phyloP scores from a whole-genome alignment of 1,140 invertebrate genomes.

The Diorhabda sublineata region DNA sequence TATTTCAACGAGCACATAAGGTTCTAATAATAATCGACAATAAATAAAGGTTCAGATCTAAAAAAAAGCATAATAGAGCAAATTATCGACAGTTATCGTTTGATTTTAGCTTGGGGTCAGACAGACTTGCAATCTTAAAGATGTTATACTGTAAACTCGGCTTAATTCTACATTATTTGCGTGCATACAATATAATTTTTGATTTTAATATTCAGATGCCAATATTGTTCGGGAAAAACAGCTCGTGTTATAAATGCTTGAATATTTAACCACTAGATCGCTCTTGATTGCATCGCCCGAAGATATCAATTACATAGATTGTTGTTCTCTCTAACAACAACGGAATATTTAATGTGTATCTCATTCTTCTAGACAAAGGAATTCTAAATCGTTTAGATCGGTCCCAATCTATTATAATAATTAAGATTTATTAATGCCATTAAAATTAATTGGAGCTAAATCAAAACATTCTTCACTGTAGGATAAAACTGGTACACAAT shows the following conservation, averaged over 20 bases:
- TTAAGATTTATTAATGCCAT: slow-evolving; percentile 18
- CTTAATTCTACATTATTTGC: slow-evolving; percentile 37
- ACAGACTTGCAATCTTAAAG: slow-evolving; percentile 27
- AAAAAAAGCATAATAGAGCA: slow-evolving; percentile 26
- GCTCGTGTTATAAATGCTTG: slow-evolving; percentile 37
- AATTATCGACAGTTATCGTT: slow-evolving; percentile 37
- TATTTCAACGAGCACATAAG: slow-evolving; percentile 13
- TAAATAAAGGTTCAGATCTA: slow-evolving; percentile 18
- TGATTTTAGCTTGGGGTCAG: slow-evolving; percentile 17
- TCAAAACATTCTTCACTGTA: background rate
- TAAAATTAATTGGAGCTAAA: slow-evolving; percentile 8
- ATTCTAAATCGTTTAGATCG: slow-evolving; percentile 28
- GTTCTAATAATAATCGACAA: slow-evolving; percentile 20
- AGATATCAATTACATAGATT: slow-evolving; percentile 49
- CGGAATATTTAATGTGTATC: slow-evolving; percentile 44
- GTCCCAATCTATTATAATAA: slow-evolving; percentile 11
- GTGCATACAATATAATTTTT: slow-evolving; percentile 38
- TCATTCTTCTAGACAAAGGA: slow-evolving; percentile 40
- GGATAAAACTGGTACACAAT: too few species aligned
- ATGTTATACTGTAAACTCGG: slow-evolving; percentile 26
- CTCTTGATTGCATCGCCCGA: slow-evolving; percentile 44
- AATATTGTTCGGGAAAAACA: slow-evolving; percentile 42
- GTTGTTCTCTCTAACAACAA: slow-evolving; percentile 43
- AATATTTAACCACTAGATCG: slow-evolving; percentile 45
- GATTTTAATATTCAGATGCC: slow-evolving; percentile 41